A percentile compares a stretch with the other conserved stretches of the same genome.
phyloP scores from a whole-genome alignment of 2,113 vertebrate genomes.

The Myrmophylax atrothorax region DNA sequence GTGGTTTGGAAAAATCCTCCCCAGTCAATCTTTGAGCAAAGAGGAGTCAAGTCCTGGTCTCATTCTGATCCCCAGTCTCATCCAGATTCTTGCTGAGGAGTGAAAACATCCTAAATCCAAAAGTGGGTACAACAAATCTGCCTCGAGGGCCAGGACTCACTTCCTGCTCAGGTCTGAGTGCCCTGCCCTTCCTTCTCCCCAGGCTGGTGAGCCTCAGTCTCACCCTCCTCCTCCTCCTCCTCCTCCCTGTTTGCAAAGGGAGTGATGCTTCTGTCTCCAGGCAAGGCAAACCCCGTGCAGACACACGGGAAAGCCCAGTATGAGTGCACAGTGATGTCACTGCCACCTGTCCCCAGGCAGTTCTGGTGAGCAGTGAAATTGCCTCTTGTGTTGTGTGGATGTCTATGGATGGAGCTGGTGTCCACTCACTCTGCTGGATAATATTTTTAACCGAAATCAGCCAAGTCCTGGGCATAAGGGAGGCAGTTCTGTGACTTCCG shows the following conservation, averaged over 20 bases:
- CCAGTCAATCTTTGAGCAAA: background rate
- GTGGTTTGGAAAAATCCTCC: background rate
- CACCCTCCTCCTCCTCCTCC: background rate
- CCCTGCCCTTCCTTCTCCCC: background rate
- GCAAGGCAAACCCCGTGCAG: rapidly evolving
- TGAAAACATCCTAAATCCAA: background rate
- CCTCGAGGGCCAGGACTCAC: rapidly evolving
- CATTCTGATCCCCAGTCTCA: background rate
- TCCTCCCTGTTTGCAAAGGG: background rate
- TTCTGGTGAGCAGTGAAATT: background rate
- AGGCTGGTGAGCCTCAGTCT: background rate
- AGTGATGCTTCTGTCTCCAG: background rate
- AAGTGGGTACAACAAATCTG: background rate
- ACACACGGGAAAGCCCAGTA: rapidly evolving
- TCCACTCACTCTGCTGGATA: rapidly evolving
- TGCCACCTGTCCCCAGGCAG: rapidly evolving
- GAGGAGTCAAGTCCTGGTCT: background rate
- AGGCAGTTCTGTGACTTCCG: background rate
- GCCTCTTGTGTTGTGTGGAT: background rate
- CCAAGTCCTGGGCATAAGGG: background rate
- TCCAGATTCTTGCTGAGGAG: background rate
- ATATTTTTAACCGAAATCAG: background rate
- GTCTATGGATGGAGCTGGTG: background rate
- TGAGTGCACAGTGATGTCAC: rapidly evolving
- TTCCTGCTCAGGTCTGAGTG: background rate